Base-by-base conservation (phyloP, 2,797 vertebrate species). In the Zenarchopterus dispar region DNA sequence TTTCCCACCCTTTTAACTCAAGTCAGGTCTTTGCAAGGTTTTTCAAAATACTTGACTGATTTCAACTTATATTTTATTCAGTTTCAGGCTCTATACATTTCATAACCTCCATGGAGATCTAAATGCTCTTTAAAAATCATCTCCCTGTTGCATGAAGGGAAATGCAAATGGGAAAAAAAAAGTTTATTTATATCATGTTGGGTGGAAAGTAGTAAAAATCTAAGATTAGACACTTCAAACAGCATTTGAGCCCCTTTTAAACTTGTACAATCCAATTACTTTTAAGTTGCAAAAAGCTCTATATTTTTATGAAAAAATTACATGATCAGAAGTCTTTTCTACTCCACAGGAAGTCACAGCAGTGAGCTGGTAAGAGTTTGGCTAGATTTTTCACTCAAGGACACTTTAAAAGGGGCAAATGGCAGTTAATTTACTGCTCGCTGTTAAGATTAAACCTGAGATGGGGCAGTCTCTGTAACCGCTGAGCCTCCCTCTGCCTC, bases 351-450 rank as follows among this genome's bases (percentile, higher is more conserved):
- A 60, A 56, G 56, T 66, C 51, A 24, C 47, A 50, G 56, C 9
- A 65, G 28, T 21, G n/a, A 56, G 44, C 54, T 22, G 45, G 1
- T 26, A 7, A 21, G 16, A 43, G 33, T 58, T 57, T 43, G 57
- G 17, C 4, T 46, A 2, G 41, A 57, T 26, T 45, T 67, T 41
- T 43, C 11, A 56, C 56, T 74, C 68, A 79, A 79, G 78, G 76
- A 69, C 78, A 50, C 43, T 43, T 39, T 21, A 39, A 73, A 28
- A 56, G 6, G 56, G 41, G 54, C 56, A 63, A 67, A 80, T 24
- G 9, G 49, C 21, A 18, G 28, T 56, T 75, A 54, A 77, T 60
- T 71, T 62, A 26, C 45, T 26, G 55, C 44, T 43, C 10, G 7
- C 23, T 1, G 23, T 22, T 49, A 66, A 28, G 65, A 54, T 47